Evolutionary conservation across 2,797 vertebrate genomes (phyloP).

Genomic region (Gadopsis marmoratus): DNA sequence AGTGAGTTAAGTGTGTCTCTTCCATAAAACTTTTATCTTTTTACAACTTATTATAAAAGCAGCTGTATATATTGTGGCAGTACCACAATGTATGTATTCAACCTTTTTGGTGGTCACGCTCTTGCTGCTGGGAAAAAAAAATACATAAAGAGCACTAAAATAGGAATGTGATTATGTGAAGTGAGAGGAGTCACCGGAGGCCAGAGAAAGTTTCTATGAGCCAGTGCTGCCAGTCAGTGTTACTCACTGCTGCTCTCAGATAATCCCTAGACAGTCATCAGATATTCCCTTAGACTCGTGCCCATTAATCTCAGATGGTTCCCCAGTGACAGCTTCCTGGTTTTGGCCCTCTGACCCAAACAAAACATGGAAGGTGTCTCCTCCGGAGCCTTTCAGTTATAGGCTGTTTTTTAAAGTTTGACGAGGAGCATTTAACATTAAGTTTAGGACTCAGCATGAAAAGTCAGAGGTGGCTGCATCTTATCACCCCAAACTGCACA

Average conservation of each 20-base stretch:
- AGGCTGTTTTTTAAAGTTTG: neutral
- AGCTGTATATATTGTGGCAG: neutral
- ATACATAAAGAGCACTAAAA: constrained; percentile 1
- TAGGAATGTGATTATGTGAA: neutral
- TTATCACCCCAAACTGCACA: neutral
- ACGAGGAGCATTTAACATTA: constrained; percentile 1
- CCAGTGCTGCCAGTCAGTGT: constrained; percentile 18
- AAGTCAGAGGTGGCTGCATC: neutral
- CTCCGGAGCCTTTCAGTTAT: constrained; percentile 8
- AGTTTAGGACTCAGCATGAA: neutral
- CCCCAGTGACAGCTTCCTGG: constrained; percentile 55
- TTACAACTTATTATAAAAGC: neutral
- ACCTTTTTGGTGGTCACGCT: neutral
- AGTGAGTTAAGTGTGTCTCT: neutral
- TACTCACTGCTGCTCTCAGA: constrained; percentile 46
- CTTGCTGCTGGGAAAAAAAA: neutral
- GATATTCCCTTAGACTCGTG: constrained; percentile 51
- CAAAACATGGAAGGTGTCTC: constrained; percentile 30
- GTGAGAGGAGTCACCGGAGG: constrained; percentile 16
- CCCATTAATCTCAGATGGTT: constrained; percentile 60
- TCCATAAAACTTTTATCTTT: neutral
- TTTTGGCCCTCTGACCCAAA: constrained; percentile 61
- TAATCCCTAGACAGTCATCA: constrained; percentile 66
- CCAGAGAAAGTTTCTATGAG: constrained; percentile 41
- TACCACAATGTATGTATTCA: neutral